Evolutionary conservation across 2,797 vertebrate species (phyloP).

Genomic region (Xiphorhynchus erythropygius): DNA sequence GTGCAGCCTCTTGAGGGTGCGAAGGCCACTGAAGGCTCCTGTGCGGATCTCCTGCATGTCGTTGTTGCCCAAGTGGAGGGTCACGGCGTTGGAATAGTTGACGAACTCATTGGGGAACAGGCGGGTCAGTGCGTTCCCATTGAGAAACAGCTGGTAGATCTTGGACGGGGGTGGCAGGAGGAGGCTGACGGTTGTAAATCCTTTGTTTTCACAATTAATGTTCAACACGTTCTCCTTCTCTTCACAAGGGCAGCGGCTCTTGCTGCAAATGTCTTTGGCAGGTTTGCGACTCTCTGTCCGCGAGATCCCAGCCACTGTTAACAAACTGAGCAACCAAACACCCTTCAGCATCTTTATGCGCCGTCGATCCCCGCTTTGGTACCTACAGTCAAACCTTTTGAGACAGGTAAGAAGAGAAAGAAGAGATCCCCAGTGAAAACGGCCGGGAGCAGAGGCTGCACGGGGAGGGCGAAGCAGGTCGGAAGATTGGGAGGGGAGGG

Average conservation of each 20-base stretch:
- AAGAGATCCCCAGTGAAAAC: constrained; percentile 48
- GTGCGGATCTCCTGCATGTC: constrained; percentile 93
- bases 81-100: constrained; percentile 94
- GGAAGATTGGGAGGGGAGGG: not conserved
- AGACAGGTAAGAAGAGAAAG: constrained; percentile 21
- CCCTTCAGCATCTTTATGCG: constrained; percentile 95
- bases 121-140: constrained; percentile 92
- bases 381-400: constrained; percentile 79
- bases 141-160: constrained; percentile 95
- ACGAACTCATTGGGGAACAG: constrained; percentile 92
- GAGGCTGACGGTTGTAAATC: constrained; percentile 90
- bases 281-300: constrained; percentile 92
- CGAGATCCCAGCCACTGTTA: constrained; percentile 90
- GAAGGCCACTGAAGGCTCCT: constrained; percentile 90
- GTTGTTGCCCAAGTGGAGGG: constrained; percentile 95
- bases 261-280: constrained; percentile 98
- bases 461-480: not conserved
- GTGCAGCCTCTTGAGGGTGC: constrained; percentile 91
- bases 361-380: constrained; percentile 73
- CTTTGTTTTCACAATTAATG: constrained; percentile 98
- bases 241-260: constrained; percentile 92
- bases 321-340: constrained; percentile 91
- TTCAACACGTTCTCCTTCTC: constrained; percentile 94
- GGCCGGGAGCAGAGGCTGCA: not conserved
- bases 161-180: constrained; percentile 91